Percentiles rank a stretch among this genome's conserved stretches.
These are phyloP conservation scores for Nephrotoma flavescens DNA, from an alignment of 2,888 invertebrate genomes.

Conservation along the genomic window DNA sequence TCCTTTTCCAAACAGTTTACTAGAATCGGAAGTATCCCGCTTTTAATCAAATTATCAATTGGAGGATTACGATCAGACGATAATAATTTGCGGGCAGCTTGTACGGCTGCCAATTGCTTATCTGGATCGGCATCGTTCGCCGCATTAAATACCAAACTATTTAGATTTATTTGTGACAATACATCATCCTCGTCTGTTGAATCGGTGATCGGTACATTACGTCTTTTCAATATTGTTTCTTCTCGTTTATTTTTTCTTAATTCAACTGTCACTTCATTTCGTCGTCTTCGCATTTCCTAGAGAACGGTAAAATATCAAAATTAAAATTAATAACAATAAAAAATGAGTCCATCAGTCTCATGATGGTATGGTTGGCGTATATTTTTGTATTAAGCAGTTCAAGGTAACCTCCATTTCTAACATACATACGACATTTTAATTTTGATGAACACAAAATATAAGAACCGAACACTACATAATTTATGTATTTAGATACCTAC, in stretches of 20 bases:
- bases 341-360: neutral
- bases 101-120: conserved; percentile 79
- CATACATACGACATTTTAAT: neutral
- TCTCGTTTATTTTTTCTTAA: conserved; percentile 96
- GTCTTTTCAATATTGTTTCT: conserved; percentile 86
- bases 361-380: neutral
- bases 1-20: conserved; percentile 76
- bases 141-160: conserved; percentile 76
- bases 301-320: conserved; percentile 13
- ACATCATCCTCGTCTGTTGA: conserved; percentile 67
- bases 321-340: neutral
- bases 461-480: neutral
- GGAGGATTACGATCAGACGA: conserved; percentile 98
- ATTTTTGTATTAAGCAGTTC: neutral
- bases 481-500: neutral
- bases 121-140: conserved; percentile 62
- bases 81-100: conserved; percentile 86
- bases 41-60: conserved; percentile 86
- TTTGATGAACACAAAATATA: neutral
- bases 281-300: conserved; percentile 90
- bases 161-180: conserved; percentile 56
- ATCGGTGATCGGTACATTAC: conserved; percentile 85
- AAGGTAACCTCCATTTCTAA: neutral
- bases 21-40: conserved; percentile 89
- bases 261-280: conserved; percentile 94